phyloP scores from a whole-genome alignment of 2,797 vertebrate species.

The Enteromius argenteus region DNA sequence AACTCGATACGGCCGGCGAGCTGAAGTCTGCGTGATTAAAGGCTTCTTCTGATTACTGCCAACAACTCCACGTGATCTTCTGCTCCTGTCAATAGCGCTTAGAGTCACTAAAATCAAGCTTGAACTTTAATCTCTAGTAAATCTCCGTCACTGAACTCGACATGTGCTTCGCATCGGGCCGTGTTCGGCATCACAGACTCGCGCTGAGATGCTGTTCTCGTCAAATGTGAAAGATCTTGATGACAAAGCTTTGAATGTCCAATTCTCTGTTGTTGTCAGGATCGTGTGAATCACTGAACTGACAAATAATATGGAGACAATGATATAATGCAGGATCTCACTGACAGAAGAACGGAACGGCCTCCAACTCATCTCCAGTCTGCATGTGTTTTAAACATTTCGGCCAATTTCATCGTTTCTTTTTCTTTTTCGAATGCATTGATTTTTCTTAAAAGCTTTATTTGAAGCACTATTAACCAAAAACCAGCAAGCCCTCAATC shows the following conservation, averaged over 20 bases:
- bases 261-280: not conserved
- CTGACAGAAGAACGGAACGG: not conserved
- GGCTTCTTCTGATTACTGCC: conserved; percentile 77
- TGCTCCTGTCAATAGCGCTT: conserved; percentile 78
- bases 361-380: not conserved
- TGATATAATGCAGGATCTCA: not conserved
- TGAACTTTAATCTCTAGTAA: conserved; percentile 45
- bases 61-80: conserved; percentile 71
- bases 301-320: not conserved
- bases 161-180: conserved; percentile 46
- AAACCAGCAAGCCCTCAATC: not conserved
- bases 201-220: not conserved
- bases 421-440: not conserved
- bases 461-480: not conserved
- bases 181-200: no score
- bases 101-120: conserved; percentile 65
- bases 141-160: conserved; percentile 8
- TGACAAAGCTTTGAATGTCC: not conserved
- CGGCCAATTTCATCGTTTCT: not conserved
- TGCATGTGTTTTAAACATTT: not conserved
- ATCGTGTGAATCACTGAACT: not conserved
- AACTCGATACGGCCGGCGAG: conserved; percentile 74
- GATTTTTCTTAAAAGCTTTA: no score
- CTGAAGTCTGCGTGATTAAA: conserved; percentile 80
- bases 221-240: not conserved